Evolutionary conservation across 2,888 invertebrate genomes (phyloP).

Genomic region (Coremacera marginata): DNA sequence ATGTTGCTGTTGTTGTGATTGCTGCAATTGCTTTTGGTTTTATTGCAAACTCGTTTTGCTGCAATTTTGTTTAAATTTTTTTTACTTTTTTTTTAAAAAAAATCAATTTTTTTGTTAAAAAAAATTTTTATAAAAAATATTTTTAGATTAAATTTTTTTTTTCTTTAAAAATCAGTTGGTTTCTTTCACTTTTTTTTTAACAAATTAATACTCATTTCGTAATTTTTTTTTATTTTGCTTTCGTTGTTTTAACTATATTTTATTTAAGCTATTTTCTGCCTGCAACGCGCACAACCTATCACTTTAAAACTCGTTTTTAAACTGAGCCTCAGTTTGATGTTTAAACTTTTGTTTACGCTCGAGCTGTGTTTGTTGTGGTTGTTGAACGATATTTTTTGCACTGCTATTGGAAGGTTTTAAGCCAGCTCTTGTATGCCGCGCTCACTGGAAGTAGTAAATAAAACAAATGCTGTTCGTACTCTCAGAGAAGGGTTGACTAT

Average conservation of each 20-base stretch:
- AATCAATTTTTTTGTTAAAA: too few species aligned
- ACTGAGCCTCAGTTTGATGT: conserved; percentile 49
- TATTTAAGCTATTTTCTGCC: background rate
- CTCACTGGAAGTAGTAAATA: conserved; percentile 5
- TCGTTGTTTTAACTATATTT: background rate
- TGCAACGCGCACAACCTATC: conserved; percentile 48
- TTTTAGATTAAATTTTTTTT: background rate
- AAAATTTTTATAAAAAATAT: background rate
- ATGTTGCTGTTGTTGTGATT: background rate
- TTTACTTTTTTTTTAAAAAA: background rate
- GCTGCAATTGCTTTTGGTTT: background rate
- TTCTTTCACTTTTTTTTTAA: background rate
- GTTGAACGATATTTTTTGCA: background rate
- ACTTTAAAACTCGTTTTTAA: conserved; percentile 62
- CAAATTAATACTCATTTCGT: background rate
- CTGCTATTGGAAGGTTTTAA: background rate
- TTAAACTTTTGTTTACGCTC: background rate
- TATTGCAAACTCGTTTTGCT: background rate
- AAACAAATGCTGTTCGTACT: background rate
- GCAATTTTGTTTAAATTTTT: background rate
- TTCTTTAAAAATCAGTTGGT: conserved; percentile 2
- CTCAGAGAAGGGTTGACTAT: background rate
- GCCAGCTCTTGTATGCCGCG: background rate
- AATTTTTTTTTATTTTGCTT: background rate
- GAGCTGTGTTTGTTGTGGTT: conserved; percentile 4